These are phyloP conservation scores for Acridotheres tristis DNA, from an alignment of 2,797 vertebrate genomes.

Conservation along the genomic window DNA sequence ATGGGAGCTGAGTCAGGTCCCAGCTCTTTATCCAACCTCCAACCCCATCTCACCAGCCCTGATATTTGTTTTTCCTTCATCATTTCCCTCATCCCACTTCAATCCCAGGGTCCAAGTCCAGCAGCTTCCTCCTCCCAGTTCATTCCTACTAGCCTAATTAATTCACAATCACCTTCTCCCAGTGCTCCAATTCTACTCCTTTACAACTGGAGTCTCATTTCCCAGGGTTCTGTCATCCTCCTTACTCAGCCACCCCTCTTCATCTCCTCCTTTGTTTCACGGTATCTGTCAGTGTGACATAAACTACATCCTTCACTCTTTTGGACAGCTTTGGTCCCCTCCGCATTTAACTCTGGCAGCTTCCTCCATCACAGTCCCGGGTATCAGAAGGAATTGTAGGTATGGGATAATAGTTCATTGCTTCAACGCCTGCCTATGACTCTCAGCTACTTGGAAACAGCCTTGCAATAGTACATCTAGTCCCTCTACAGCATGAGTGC, in stretches of 20 bases:
- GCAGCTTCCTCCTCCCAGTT: not conserved
- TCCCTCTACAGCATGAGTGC: not conserved
- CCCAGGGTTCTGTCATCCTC: not conserved
- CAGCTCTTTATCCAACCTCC: not conserved
- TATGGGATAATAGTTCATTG: not conserved
- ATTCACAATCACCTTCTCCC: not conserved
- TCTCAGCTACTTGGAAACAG: not conserved
- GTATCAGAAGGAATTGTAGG: not conserved
- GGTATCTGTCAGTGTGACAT: not conserved
- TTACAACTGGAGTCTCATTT: not conserved
- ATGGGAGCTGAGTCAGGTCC: not conserved
- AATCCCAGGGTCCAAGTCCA: not conserved
- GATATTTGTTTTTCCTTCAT: not conserved
- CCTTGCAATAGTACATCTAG: not conserved
- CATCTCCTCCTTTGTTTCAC: not conserved
- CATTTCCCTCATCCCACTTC: not conserved
- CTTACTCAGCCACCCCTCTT: not conserved
- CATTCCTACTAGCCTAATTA: not conserved
- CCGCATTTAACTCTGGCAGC: not conserved
- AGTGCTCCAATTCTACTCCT: not conserved
- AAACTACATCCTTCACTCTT: not conserved
- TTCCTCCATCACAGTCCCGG: not conserved
- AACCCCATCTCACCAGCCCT: not conserved
- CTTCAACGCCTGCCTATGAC: not conserved
- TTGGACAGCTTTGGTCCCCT: not conserved